phyloP scores from a whole-genome alignment of 2,888 invertebrate genomes.

The Osmoderma eremita region DNA sequence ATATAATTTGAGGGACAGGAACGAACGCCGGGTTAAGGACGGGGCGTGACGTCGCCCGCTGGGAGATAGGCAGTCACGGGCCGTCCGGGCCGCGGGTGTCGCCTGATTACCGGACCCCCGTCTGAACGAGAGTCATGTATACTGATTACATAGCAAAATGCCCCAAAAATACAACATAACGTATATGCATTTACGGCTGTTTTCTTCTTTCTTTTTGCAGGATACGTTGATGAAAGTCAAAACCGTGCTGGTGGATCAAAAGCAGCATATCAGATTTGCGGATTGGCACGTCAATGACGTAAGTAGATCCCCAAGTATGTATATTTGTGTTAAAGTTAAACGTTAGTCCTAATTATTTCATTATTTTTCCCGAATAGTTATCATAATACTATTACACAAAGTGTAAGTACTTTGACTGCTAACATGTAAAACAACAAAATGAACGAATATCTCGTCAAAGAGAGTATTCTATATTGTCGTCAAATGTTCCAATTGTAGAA shows the following conservation, averaged over 20 bases:
- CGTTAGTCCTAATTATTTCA: background rate
- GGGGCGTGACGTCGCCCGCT: constrained; percentile 55
- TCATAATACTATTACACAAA: too few relatives aligned
- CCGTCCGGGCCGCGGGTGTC: constrained; percentile 54
- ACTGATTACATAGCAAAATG: background rate
- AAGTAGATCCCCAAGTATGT: constrained; percentile 60
- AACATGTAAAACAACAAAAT: too few relatives aligned
- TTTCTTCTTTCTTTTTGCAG: constrained; percentile 64
- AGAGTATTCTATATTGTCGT: too few relatives aligned
- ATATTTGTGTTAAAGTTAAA: background rate
- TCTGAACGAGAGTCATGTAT: constrained; percentile 7
- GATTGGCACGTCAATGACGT: constrained; percentile 95
- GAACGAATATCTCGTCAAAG: too few relatives aligned
- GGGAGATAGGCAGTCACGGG: constrained; percentile 51
- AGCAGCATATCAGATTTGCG: constrained; percentile 91
- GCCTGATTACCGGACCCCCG: constrained; percentile 52
- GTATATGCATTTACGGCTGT: background rate
- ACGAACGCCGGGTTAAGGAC: constrained; percentile 43
- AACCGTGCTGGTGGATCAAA: constrained; percentile 83
- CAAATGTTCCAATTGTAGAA: too few relatives aligned
- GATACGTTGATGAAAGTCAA: constrained; percentile 89
- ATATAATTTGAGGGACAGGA: constrained; percentile 40
- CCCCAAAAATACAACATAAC: background rate
- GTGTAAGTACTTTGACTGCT: too few relatives aligned
- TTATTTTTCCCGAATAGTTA: too few relatives aligned